Evolutionary conservation across 2,888 invertebrate genomes (phyloP), one percentile per base, ranked within the genome.

Genomic region (Harmothoe impar): DNA sequence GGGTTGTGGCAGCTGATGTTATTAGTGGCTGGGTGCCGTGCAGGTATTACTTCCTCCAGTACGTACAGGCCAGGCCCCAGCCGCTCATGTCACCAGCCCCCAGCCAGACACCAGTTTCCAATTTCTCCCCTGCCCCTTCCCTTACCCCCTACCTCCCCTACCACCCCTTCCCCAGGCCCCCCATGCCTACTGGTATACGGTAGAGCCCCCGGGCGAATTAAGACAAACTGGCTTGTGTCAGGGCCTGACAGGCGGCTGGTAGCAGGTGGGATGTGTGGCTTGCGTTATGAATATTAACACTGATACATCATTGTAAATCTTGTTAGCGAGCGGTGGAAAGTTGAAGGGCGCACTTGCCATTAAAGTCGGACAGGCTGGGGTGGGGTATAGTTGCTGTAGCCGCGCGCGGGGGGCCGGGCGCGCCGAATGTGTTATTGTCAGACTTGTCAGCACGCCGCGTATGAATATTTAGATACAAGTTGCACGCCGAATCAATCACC

Each of bases 281-380:
- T 54, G 86, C 86, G 43, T 84, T 84, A 84, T 84, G 84, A 84
- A 84, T 51, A 84, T 84, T 84, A 86, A 52, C 86, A 86, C 86
- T 86, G 86, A 86, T 86, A 86, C 86, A 86, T 86, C 86, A 86
- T 86, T 86, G 86, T 86, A 86, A 86, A 86, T 86, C 86, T 86
- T 86, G 86, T 86, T 86, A 86, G 86, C 25, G 86, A 10, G 56
- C 86, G 86, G 52, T 1, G 29, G 86, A 52, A 56, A 86, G 86
- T 86, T 86, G 86, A 86, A 86, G 86, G 86, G 86, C 86, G 54
- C 86, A 31, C 31, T 86, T 86, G 52, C 52, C 86, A 54, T 86
- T 86, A 86, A 86, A 86, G 86, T 56, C 86, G n/a, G n/a, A 84
- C 43, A 35, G 51, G 35, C 23, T 35, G 15, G 62, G 51, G 84